A percentile compares a stretch with the other conserved stretches of the same genome.
Evolutionary conservation across 2,797 vertebrate genomes (phyloP).

Genomic region (Cossypha polioptera): DNA sequence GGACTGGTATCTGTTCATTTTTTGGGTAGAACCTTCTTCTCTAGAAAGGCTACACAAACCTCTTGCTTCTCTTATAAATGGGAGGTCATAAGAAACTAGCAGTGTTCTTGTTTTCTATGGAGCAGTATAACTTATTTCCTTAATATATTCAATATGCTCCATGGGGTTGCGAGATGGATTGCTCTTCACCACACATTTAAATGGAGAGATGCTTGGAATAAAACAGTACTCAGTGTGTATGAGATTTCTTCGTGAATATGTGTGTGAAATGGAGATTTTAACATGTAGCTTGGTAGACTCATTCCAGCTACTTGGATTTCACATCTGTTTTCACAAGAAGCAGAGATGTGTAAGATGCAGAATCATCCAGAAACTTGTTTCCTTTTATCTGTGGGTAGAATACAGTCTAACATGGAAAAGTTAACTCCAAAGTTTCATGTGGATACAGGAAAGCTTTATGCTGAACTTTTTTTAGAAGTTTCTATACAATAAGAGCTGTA

Average conservation of each 20-base stretch:
- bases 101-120: not conserved
- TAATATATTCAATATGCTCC: not conserved
- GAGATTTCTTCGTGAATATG: not conserved
- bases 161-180: not conserved
- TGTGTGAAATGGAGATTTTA: not conserved
- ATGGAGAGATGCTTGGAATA: not conserved
- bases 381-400: not conserved
- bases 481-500: not conserved
- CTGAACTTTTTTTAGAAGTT: not conserved
- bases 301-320: not conserved
- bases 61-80: not conserved
- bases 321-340: not conserved
- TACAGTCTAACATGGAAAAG: not conserved
- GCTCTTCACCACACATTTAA: not conserved
- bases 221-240: not conserved
- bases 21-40: not conserved
- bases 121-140: not conserved
- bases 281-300: rapidly evolving
- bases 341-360: not conserved
- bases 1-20: not conserved
- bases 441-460: not conserved
- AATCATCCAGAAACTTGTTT: not conserved
- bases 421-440: not conserved
- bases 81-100: not conserved
- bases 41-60: not conserved